These are phyloP conservation scores for Myotis daubentonii DNA, from an alignment of 2,797 vertebrate genomes.

Conservation along the genomic window DNA sequence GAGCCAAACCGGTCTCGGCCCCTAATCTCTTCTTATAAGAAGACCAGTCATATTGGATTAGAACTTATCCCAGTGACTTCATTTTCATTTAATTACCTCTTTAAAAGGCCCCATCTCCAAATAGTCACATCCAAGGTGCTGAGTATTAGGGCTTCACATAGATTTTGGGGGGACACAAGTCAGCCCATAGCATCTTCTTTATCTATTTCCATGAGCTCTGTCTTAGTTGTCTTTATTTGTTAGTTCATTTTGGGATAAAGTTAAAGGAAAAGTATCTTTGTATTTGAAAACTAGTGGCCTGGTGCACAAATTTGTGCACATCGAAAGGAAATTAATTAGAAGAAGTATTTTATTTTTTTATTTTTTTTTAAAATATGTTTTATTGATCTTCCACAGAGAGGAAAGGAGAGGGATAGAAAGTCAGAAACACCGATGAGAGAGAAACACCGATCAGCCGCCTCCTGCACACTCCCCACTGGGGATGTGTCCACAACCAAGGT, in stretches of 20 bases:
- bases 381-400: too few relatives aligned
- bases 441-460: too few relatives aligned
- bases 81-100: not conserved
- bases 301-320: too few relatives aligned
- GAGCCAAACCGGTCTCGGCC: too few relatives aligned
- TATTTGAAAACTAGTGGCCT: not conserved
- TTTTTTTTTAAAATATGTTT: too few relatives aligned
- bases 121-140: not conserved
- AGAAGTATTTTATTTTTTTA: too few relatives aligned
- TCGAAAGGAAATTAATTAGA: too few relatives aligned
- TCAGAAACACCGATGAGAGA: too few relatives aligned
- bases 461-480: too few relatives aligned
- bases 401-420: too few relatives aligned
- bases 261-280: too few relatives aligned
- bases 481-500: too few relatives aligned
- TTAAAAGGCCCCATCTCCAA: not conserved
- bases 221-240: not conserved
- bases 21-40: not conserved
- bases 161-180: not conserved
- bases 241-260: not conserved
- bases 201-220: not conserved
- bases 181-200: not conserved
- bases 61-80: not conserved
- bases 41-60: not conserved
- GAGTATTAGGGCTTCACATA: not conserved